Evolutionary conservation across 2,888 invertebrate species (phyloP).

Genomic region (Lasioglossum pauxillum): DNA sequence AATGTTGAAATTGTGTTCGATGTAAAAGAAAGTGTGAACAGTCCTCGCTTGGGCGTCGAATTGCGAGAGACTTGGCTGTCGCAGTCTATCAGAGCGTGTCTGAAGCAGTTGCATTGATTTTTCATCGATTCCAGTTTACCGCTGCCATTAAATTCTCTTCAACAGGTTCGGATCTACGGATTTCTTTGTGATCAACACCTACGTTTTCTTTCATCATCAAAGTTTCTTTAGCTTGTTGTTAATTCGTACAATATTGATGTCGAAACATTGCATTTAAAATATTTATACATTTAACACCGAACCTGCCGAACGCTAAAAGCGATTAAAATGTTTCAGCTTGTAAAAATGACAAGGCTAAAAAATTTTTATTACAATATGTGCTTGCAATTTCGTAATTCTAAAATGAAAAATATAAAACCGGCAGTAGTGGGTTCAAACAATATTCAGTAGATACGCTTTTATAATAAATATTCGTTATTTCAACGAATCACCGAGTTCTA

Average conservation of each 20-base stretch:
- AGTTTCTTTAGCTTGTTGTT: background rate
- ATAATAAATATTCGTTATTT: no score
- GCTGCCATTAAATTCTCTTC: constrained; percentile 50
- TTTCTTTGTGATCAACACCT: background rate
- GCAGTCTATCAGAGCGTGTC: constrained; percentile 81
- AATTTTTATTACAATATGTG: no score
- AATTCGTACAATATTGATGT: background rate
- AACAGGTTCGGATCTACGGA: constrained; percentile 25
- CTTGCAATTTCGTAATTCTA: no score
- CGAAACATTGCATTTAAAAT: no score
- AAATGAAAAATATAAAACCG: no score
- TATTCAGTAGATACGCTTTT: no score
- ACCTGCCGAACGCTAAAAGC: no score
- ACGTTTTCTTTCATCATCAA: background rate
- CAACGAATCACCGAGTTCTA: no score
- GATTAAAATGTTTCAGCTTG: no score
- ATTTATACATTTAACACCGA: no score
- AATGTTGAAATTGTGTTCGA: background rate
- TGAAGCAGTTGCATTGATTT: constrained; percentile 77
- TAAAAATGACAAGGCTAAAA: no score
- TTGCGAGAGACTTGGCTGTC: constrained; percentile 73
- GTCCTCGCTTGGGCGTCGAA: constrained; percentile 55
- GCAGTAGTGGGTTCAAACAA: no score
- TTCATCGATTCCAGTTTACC: constrained; percentile 74
- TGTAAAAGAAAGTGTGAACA: constrained; percentile 57